Percentiles rank a stretch among this genome's conserved stretches.
phyloP scores from a whole-genome alignment of 2,888 invertebrate genomes.

The Harpalus rubripes region DNA sequence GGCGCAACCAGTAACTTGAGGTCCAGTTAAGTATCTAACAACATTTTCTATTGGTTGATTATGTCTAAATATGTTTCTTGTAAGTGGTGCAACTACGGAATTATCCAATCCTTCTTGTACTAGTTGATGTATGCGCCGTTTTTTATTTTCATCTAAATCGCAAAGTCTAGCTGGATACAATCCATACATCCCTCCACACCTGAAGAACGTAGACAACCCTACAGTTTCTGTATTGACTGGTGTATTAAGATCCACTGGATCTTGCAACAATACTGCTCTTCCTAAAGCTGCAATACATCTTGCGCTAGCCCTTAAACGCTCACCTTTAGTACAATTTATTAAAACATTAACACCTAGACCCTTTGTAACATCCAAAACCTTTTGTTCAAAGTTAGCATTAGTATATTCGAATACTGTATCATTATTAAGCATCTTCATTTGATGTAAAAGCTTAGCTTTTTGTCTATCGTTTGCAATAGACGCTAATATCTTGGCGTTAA shows the following conservation, averaged over 20 bases:
- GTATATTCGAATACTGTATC: slow-evolving; percentile 24
- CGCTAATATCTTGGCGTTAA: slow-evolving; percentile 81
- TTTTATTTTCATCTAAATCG: slow-evolving; percentile 76
- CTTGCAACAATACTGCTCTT: slow-evolving; percentile 91
- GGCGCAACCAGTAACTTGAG: slow-evolving; percentile 4
- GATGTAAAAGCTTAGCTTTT: slow-evolving; percentile 71
- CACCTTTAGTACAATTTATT: slow-evolving; percentile 93
- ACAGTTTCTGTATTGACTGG: slow-evolving; percentile 72
- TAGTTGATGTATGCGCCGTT: slow-evolving; percentile 1
- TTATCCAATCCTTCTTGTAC: slow-evolving; percentile 19
- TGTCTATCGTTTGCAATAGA: slow-evolving; percentile 80
- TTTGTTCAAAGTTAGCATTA: background rate
- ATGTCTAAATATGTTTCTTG: slow-evolving; percentile 21
- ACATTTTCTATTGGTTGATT: slow-evolving; percentile 9
- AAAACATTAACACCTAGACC: slow-evolving; percentile 95
- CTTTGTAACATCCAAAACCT: slow-evolving; percentile 87
- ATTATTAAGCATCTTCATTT: slow-evolving; percentile 15
- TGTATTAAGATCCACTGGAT: slow-evolving; percentile 84
- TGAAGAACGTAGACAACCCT: slow-evolving; percentile 87
- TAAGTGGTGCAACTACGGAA: background rate
- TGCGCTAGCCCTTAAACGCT: slow-evolving; percentile 87
- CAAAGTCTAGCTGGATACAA: slow-evolving; percentile 87
- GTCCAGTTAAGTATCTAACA: slow-evolving; percentile 7
- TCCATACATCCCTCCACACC: slow-evolving; percentile 88
- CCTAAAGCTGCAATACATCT: slow-evolving; percentile 82